Conservation (phyloP, 2,113 vertebrate species). For the Hippopotamus amphibius region DNA sequence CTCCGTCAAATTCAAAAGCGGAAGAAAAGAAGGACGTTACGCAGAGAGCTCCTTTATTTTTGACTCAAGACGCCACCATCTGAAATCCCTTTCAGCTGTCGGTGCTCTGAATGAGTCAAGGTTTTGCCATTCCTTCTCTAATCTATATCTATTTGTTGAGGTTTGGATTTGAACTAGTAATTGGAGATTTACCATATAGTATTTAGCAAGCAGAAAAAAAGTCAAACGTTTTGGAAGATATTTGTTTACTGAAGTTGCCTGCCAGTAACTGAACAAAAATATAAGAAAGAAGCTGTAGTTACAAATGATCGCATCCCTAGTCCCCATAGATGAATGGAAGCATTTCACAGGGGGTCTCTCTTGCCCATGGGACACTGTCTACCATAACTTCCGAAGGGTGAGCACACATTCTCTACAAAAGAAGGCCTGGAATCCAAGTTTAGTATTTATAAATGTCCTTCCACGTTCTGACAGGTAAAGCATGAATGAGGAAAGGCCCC, state of each 20-base stretch:
- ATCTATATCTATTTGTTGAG: slow-evolving; percentile 51
- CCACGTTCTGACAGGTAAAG: background rate
- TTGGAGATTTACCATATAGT: slow-evolving; percentile 44
- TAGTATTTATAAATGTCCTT: slow-evolving; percentile 2
- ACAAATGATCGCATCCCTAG: background rate
- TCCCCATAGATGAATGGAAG: fast-evolving
- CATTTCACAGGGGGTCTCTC: background rate
- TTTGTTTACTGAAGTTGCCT: slow-evolving; percentile 53
- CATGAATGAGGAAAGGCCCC: background rate
- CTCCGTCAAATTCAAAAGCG: slow-evolving; percentile 18
- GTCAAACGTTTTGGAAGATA: slow-evolving; percentile 35
- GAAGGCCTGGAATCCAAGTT: background rate
- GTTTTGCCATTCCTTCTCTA: slow-evolving; percentile 59
- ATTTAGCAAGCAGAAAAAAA: slow-evolving; percentile 50
- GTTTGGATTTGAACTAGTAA: slow-evolving; percentile 58
- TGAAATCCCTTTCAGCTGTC: slow-evolving; percentile 57
- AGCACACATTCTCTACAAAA: slow-evolving; percentile 17
- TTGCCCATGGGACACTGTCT: too few relatives aligned
- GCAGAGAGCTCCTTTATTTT: background rate
- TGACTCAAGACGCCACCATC: background rate
- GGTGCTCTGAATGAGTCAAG: slow-evolving; percentile 53
- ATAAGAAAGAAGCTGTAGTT: slow-evolving; percentile 17
- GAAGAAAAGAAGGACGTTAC: background rate
- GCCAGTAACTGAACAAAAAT: slow-evolving; percentile 52
- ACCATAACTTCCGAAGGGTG: background rate